Percentiles rank a stretch among this genome's conserved stretches.
Evolutionary conservation across 2,888 invertebrate genomes (phyloP).

Genomic region (Drosophila neotestacea): DNA sequence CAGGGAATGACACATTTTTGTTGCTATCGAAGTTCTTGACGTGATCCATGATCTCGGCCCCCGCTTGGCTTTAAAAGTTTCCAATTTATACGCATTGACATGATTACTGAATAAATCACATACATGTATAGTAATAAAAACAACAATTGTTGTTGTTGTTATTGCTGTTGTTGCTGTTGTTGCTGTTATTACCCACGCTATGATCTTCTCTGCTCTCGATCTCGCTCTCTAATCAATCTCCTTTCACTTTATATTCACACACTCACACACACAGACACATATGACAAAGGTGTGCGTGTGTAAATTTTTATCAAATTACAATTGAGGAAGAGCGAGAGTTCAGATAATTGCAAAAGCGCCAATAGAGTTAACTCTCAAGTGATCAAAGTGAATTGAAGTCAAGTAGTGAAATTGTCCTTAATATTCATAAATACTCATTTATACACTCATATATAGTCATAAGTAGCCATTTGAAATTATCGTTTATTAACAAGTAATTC

Average conservation of each 20-base stretch:
- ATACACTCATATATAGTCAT: constrained; percentile 4
- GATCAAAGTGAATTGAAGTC: constrained; percentile 44
- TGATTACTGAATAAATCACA: constrained; percentile 46
- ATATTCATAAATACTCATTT: constrained; percentile 27
- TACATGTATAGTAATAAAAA: neutral
- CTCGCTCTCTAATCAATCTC: constrained; percentile 62
- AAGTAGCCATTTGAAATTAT: constrained; percentile 8
- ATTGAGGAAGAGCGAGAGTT: constrained; percentile 71
- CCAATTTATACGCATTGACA: constrained; percentile 68
- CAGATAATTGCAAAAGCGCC: constrained; percentile 64
- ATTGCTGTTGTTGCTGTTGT: constrained; percentile 8
- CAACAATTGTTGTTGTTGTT: constrained; percentile 5
- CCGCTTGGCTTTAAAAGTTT: constrained; percentile 46
- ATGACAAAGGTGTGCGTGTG: constrained; percentile 2
- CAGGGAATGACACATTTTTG: constrained; percentile 19
- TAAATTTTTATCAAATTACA: constrained; percentile 63
- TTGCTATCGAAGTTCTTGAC: constrained; percentile 25
- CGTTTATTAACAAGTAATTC: constrained; percentile 3
- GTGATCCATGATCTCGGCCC: constrained; percentile 2
- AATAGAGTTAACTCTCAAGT: constrained; percentile 31
- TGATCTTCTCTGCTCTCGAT: constrained; percentile 47
- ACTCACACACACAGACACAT: neutral
- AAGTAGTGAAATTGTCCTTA: constrained; percentile 82
- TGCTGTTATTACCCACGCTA: constrained; percentile 28
- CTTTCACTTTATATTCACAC: constrained; percentile 69